These are phyloP conservation scores for Euwallacea similis DNA, from an alignment of 1,140 invertebrate species.

Conservation along the genomic window DNA sequence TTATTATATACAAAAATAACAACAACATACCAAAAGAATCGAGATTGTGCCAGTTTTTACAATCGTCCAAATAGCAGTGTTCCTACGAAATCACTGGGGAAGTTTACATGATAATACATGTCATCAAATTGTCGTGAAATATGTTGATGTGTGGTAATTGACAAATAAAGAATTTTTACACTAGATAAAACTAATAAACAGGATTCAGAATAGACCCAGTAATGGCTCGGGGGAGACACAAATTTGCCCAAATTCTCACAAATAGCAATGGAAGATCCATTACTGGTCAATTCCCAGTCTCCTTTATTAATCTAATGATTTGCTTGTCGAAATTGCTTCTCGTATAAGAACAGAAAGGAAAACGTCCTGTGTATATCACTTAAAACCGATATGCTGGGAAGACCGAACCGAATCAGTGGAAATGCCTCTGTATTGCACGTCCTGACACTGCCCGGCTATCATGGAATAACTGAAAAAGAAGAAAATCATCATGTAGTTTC, in stretches of 20 bases:
- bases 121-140: neutral
- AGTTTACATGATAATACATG: neutral
- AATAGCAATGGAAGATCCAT: too few species aligned
- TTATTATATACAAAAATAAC: constrained; percentile 1
- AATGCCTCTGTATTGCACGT: constrained; percentile 38
- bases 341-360: neutral
- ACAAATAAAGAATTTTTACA: too few species aligned
- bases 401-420: constrained; percentile 36
- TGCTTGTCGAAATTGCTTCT: too few species aligned
- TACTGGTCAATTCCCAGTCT: too few species aligned
- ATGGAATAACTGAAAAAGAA: constrained; percentile 36
- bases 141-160: too few species aligned
- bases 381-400: constrained; percentile 31
- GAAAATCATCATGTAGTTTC: neutral
- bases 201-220: too few species aligned
- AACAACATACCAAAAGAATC: constrained; percentile 3
- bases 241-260: too few species aligned
- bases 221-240: too few species aligned
- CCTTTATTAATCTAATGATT: too few species aligned
- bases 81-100: neutral
- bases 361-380: neutral
- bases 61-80: neutral
- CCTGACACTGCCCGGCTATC: constrained; percentile 27
- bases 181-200: too few species aligned
- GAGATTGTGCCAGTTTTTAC: neutral